Conservation (phyloP, 1,140 invertebrate species). For the Hycleus phaleratus region DNA sequence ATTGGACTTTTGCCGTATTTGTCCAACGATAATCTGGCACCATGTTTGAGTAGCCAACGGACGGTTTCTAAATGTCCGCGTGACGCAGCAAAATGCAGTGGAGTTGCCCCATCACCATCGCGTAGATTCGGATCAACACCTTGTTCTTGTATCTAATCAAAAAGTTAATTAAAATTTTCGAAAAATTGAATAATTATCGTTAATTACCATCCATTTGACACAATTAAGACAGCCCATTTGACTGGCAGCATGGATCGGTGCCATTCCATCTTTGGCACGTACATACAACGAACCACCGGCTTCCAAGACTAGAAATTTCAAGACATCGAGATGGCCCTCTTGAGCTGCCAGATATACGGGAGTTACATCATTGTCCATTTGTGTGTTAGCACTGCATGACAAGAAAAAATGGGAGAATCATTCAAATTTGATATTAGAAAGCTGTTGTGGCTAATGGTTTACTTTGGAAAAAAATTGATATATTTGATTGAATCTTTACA, state of each 20-base stretch:
- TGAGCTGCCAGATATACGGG: constrained; percentile 84
- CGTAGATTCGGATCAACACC: constrained; percentile 72
- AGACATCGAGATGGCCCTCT: constrained; percentile 75
- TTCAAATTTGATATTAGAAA: too few species aligned
- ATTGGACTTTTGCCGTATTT: constrained; percentile 81
- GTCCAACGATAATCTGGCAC: constrained; percentile 69
- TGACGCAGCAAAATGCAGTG: constrained; percentile 72
- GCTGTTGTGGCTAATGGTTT: too few species aligned
- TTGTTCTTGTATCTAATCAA: constrained; percentile 67
- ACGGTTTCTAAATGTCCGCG: constrained; percentile 73
- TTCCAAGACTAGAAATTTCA: constrained; percentile 73
- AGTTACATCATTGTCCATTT: constrained; percentile 85
- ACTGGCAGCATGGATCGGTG: constrained; percentile 77
- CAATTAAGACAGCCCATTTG: constrained; percentile 81
- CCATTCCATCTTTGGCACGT: constrained; percentile 81
- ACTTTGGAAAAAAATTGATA: too few species aligned
- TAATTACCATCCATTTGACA: constrained; percentile 79
- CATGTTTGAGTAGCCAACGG: constrained; percentile 72
- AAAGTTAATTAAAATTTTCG: constrained; percentile 6
- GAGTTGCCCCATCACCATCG: constrained; percentile 78
- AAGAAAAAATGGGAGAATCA: too few species aligned
- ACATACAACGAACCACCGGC: constrained; percentile 67
- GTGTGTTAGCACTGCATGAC: constrained; percentile 64
- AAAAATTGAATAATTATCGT: background rate
- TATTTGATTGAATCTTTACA: too few species aligned